Evolutionary conservation across 2,888 invertebrate genomes (phyloP).

Genomic region (Mesorhabditis belari): DNA sequence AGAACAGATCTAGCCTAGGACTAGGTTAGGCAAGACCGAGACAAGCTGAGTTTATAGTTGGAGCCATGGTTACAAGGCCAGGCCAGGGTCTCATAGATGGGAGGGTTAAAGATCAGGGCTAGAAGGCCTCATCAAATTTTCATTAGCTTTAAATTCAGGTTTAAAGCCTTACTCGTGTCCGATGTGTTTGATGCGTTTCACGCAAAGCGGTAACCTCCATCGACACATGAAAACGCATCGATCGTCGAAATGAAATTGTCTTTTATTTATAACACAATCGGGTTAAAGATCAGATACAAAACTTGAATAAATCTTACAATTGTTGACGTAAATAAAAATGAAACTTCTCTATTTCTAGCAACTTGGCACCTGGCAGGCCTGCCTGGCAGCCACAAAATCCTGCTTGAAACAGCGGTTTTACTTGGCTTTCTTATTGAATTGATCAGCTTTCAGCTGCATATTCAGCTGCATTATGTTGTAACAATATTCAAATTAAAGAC

Average conservation of each 20-base stretch:
- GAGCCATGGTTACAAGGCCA: not conserved
- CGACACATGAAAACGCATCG: slow-evolving; percentile 92
- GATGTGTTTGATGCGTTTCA: slow-evolving; percentile 85
- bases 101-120: too few species aligned
- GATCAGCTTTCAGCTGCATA: too few species aligned
- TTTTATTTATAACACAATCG: not conserved
- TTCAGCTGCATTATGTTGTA: too few species aligned
- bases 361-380: too few species aligned
- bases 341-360: not conserved
- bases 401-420: too few species aligned
- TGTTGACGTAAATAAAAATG: not conserved
- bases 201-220: slow-evolving; percentile 95
- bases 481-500: too few species aligned
- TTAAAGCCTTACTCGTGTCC: slow-evolving; percentile 98
- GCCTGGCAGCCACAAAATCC: too few species aligned
- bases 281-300: not conserved
- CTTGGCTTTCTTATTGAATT: too few species aligned
- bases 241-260: not conserved
- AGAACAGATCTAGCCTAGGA: too few species aligned
- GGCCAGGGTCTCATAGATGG: too few species aligned
- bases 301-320: not conserved
- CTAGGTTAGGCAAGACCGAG: too few species aligned
- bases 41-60: slow-evolving; percentile 5
- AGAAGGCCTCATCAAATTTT: not conserved
- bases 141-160: slow-evolving; percentile 60